Base-by-base conservation (phyloP, 1,140 invertebrate species). In the Neodiprion virginianus region DNA sequence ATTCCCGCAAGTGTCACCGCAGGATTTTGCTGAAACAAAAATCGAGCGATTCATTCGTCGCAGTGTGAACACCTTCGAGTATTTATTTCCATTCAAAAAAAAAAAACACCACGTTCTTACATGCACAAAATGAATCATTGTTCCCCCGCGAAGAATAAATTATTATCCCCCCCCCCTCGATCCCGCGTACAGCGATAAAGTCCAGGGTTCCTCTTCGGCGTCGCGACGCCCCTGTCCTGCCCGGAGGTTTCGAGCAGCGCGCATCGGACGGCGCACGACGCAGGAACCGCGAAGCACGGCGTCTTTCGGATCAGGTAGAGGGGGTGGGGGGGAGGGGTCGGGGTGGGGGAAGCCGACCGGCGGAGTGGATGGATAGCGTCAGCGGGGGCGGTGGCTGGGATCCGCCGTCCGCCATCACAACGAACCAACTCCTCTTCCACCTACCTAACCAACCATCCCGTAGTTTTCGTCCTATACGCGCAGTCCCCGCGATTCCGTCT, bases 331-430 rank as follows among this genome's bases (percentile, higher is more conserved):
- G 61, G 72, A 75, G 77, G 77, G 75, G 70, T 72, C 48, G 65
- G 50, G 61, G 73, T 66, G 61, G 17, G 61, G 28, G 65, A 72
- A 2, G 28, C 67, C 28, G 68, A 67, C 49, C 21, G 40, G 50
- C 9, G 70, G 71, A 74, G 74, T 53, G 71, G 70, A 40, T 40
- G 76, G 80, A 78, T 48, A 79, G 73, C 78, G 80, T 75, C 71
- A 76, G 86, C 82, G 86, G 86, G 86, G 86, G 86, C 86, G 87
- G 86, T 87, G 86, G 86, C 86, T 86, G 81, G 14, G 79, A 68
- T 68, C 71, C 82, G 80, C 69, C 75, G 81, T 81, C 83, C 86
- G 85, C 85, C 86, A 87, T 87, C 85, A 84, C 78, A 78, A 53
- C 80, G 77, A 81, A 79, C 82, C 81, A 40, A 40, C 28, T 40